Conservation (phyloP, 2,888 invertebrate genomes). For the Ectropis crepuscularia region DNA sequence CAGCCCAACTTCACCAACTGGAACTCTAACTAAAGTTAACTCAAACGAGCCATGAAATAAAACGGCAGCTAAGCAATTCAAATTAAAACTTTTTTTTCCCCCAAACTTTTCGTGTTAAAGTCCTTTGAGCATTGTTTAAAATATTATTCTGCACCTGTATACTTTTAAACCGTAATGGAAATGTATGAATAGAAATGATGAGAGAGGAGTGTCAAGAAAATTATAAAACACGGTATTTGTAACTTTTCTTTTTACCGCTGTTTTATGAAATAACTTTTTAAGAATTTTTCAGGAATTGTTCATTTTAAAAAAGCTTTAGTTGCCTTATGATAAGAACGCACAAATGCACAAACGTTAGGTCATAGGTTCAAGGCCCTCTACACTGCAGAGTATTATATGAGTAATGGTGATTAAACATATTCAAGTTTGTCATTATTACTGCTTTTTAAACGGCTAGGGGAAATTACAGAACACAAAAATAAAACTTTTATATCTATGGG, state of each 20-base stretch:
- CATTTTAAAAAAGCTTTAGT: no score
- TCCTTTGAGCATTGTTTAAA: slow-evolving; percentile 45
- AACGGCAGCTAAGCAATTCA: slow-evolving; percentile 42
- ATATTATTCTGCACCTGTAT: slow-evolving; percentile 48
- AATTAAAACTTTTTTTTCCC: slow-evolving; percentile 47
- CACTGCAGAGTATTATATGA: no score
- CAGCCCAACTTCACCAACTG: neutral
- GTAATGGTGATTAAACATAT: no score
- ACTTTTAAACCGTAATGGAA: slow-evolving; percentile 31
- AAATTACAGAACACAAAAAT: no score
- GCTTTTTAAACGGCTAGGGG: no score
- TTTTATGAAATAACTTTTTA: slow-evolving; percentile 1
- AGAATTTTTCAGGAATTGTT: neutral
- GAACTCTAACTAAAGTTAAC: slow-evolving; percentile 5
- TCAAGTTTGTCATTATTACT: no score
- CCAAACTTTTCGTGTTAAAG: slow-evolving; percentile 37
- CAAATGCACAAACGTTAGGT: no score
- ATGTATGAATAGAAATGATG: slow-evolving; percentile 41
- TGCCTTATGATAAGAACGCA: no score
- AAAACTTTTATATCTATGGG: no score
- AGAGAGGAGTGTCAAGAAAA: slow-evolving; percentile 35
- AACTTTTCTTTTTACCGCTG: neutral
- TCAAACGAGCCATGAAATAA: slow-evolving; percentile 33
- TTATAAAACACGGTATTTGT: slow-evolving; percentile 6
- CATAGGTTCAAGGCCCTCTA: no score